Evolutionary conservation across 2,888 invertebrate species (phyloP), one percentile per base, ranked within the genome.

Genomic region (Ophion slaviceki): DNA sequence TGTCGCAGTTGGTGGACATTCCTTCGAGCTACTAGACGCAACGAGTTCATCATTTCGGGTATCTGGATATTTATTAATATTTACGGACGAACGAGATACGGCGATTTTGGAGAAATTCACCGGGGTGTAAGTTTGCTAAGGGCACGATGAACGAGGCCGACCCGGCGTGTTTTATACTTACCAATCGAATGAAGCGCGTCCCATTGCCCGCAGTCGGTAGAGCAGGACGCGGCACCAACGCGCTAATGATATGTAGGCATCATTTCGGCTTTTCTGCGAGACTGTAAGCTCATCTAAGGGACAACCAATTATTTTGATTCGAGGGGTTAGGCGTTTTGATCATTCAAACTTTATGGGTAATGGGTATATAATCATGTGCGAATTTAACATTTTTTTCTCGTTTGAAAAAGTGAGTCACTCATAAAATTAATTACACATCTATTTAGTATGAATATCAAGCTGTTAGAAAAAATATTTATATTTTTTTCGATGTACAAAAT

Each of bases 1-100:
- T 90, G 90, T 36, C 93, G 91, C 5, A 92, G 75, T 64, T 92
- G 93, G 76, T 87, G 85, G 8, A 90, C 32, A 61, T 89, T 91
- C 47, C 88, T 88, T 36, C 89, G 90, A 20, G 89, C 80, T n/a
- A 90, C 72, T 32, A 91, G 67, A 45, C 93, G 89, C 14, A 92
- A 68, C 5, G 91, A 89, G 80, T 92, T 92, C 92, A 93, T 93
- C 87, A 85, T 92, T 74, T 86, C 83, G 20, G 36, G 20, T 78
- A 77, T 61, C 8, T 10, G 20, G 24, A n/a, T 57, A 20, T 68
- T 78, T 28, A n/a, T 28, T n/a, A n/a, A n/a, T 64, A 8, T 53
- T 17, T 24, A 57, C 14, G 10, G 24, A 32, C 14, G 17, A 57
- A n/a, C 24, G 24, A 28, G 57, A 24, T 11, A 17, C 28, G 45